Evolutionary conservation across 2,797 vertebrate genomes (phyloP).

Genomic region (Orientallactaga sibirica): DNA sequence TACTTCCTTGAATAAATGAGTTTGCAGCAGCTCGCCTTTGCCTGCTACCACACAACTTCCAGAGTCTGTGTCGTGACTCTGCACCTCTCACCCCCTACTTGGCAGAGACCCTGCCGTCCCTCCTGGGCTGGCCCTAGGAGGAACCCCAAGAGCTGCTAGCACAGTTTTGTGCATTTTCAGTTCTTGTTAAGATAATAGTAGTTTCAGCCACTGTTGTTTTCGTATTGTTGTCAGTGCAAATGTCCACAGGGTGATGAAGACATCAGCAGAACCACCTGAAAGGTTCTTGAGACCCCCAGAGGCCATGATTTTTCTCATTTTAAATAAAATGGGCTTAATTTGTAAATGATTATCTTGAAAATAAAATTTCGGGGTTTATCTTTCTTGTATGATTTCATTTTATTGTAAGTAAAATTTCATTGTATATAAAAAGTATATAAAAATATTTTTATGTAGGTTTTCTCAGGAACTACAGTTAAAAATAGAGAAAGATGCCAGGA

Average conservation of each 20-base stretch:
- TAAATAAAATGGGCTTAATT: not conserved
- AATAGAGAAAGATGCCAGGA: slow-evolving; percentile 88
- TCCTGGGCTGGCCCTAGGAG: too few relatives aligned
- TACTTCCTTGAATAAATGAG: too few relatives aligned
- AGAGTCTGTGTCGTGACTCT: too few relatives aligned
- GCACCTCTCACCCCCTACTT: too few relatives aligned
- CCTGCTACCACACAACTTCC: too few relatives aligned
- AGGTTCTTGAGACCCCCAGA: not conserved
- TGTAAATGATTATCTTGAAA: slow-evolving; percentile 43
- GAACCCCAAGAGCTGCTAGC: too few relatives aligned
- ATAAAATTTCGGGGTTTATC: slow-evolving; percentile 37
- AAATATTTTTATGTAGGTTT: slow-evolving; percentile 87
- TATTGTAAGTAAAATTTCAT: too few relatives aligned
- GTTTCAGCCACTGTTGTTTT: not conserved
- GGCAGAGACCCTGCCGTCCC: too few relatives aligned
- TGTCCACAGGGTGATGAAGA: not conserved
- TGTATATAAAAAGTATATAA: not conserved
- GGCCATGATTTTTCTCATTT: slow-evolving; percentile 53
- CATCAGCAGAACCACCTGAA: not conserved
- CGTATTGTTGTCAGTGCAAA: too few relatives aligned
- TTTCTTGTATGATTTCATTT: slow-evolving; percentile 45
- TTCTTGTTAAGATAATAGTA: not conserved
- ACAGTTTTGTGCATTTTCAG: not conserved
- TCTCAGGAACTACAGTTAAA: slow-evolving; percentile 91
- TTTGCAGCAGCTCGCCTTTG: too few relatives aligned